Evolutionary conservation across 2,797 vertebrate species (phyloP).

Genomic region (Peromyscus attwateri): DNA sequence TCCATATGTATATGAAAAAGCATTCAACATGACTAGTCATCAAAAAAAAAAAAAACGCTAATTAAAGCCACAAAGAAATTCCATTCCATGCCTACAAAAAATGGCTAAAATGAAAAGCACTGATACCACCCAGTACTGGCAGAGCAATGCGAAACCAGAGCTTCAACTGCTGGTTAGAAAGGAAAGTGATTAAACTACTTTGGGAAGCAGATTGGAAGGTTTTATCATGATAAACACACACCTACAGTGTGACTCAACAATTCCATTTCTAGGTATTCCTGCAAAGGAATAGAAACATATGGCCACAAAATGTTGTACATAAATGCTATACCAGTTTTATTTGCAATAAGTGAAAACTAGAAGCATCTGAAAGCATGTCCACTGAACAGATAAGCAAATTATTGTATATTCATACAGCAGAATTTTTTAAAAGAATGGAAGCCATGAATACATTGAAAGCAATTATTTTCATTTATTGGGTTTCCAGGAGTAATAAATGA

Average conservation of each 20-base stretch:
- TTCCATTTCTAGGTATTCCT: slow-evolving; percentile 23
- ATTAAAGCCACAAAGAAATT: slow-evolving; percentile 33
- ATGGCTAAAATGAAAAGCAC: slow-evolving; percentile 43
- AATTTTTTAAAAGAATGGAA: slow-evolving; percentile 1
- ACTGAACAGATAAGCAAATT: not conserved
- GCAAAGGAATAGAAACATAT: slow-evolving; percentile 48
- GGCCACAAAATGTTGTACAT: not conserved
- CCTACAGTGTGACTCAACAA: slow-evolving; percentile 21
- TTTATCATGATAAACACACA: slow-evolving; percentile 43
- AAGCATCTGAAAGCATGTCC: not conserved
- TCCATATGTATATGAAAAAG: not conserved
- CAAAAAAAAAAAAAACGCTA: slow-evolving; percentile 31
- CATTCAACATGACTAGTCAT: not conserved
- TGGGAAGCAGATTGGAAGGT: not conserved
- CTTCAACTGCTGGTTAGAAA: not conserved
- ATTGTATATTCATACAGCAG: not conserved
- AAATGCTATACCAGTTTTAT: slow-evolving; percentile 45
- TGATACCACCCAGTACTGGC: not conserved
- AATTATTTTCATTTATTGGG: not conserved
- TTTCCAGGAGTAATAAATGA: not conserved
- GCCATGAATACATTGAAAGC: not conserved
- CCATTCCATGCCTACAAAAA: not conserved
- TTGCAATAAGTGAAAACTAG: slow-evolving; percentile 21
- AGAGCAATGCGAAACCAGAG: not conserved
- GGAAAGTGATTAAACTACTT: slow-evolving; percentile 50